A percentile compares a stretch with the other conserved stretches of the same genome.
Conservation (phyloP, 2,113 vertebrate species). For the Ophthalmotilapia sp. region DNA sequence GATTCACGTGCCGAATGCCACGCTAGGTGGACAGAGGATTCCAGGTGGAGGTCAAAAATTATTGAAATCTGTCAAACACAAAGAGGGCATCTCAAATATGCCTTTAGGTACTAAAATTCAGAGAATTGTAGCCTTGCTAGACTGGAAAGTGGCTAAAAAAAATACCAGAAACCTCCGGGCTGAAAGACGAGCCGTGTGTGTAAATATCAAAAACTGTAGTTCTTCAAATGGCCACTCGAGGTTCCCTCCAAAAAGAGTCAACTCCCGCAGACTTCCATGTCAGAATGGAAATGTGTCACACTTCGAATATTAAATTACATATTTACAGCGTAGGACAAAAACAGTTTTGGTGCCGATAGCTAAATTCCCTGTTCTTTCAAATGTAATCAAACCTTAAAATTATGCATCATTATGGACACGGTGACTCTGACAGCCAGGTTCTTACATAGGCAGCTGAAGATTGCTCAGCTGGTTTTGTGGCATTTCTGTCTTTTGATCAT, state of each 20-base stretch:
- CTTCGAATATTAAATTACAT: not conserved
- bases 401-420: not conserved
- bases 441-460: not conserved
- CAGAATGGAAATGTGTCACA: not conserved
- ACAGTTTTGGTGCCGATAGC: not conserved
- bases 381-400: not conserved
- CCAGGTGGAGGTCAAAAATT: conserved; percentile 17
- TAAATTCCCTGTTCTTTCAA: not conserved
- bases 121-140: not conserved
- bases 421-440: not conserved
- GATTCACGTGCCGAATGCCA: conserved; percentile 5
- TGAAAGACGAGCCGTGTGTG: rapidly evolving
- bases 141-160: not conserved
- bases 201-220: not conserved
- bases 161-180: not conserved
- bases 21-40: not conserved
- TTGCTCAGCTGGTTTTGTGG: not conserved
- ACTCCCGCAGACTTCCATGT: rapidly evolving
- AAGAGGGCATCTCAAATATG: not conserved
- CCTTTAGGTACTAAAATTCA: not conserved
- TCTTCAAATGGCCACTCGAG: not conserved
- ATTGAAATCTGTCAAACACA: not conserved
- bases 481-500: not conserved
- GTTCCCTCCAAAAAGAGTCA: not conserved
- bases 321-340: rapidly evolving